Percentiles rank a stretch among this genome's conserved stretches.
phyloP scores from a whole-genome alignment of 2,888 invertebrate genomes.

The Xestoiulus laeticollis region DNA sequence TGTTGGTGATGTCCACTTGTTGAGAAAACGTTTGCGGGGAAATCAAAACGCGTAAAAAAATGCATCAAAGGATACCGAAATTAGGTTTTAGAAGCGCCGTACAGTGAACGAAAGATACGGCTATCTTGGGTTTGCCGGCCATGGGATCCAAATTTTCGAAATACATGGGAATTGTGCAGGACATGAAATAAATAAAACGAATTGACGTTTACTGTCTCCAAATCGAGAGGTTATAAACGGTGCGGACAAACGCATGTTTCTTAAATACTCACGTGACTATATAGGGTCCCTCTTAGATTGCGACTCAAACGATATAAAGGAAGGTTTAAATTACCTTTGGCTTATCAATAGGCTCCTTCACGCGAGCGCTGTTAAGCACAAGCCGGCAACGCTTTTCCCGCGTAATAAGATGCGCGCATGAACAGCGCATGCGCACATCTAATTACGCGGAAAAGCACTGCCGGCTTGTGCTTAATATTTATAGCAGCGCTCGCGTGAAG shows the following conservation, averaged over 20 bases:
- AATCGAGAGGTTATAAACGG: neutral
- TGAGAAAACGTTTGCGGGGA: conserved; percentile 28
- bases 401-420: too few relatives aligned
- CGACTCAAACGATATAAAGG: too few relatives aligned
- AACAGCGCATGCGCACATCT: too few relatives aligned
- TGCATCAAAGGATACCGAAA: conserved; percentile 37
- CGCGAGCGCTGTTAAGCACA: too few relatives aligned
- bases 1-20: conserved; percentile 31
- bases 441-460: too few relatives aligned
- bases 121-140: neutral
- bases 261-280: neutral
- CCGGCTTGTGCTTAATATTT: too few relatives aligned
- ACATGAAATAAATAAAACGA: neutral
- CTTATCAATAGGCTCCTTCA: too few relatives aligned
- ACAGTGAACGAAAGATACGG: neutral
- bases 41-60: conserved; percentile 21
- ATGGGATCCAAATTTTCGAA: neutral
- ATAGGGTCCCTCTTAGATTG: too few relatives aligned
- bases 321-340: too few relatives aligned
- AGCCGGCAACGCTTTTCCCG: too few relatives aligned
- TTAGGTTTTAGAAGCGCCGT: neutral
- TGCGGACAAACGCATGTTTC: neutral
- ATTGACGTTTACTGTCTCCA: conserved; percentile 3
- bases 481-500: too few relatives aligned
- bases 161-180: neutral